These are phyloP conservation scores for Threskiornis aethiopicus DNA, from an alignment of 2,797 vertebrate species.

Conservation along the genomic window DNA sequence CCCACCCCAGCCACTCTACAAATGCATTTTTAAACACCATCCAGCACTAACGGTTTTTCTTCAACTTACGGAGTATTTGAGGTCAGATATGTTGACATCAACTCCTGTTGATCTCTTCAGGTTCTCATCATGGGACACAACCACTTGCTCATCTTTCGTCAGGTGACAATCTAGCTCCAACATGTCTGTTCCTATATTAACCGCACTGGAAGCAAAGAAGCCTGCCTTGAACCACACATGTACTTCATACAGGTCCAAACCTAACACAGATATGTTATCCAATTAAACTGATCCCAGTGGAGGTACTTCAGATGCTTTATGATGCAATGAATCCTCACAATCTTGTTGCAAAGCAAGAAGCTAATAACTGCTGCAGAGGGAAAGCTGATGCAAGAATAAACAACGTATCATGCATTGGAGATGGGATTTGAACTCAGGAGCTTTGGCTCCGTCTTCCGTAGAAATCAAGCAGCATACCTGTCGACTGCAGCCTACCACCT, in stretches of 20 bases:
- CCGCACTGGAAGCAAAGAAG: conserved; percentile 81
- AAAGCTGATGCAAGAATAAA: neutral
- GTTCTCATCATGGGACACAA: conserved; percentile 92
- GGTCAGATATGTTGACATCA: conserved; percentile 83
- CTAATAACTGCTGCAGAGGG: neutral
- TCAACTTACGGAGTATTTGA: conserved; percentile 87
- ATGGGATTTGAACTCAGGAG: neutral
- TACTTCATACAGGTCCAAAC: neutral
- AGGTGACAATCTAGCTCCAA: conserved; percentile 96
- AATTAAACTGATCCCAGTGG: neutral
- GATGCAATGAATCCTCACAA: neutral
- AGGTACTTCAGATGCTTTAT: neutral
- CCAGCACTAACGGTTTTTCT: neutral
- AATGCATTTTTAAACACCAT: neutral
- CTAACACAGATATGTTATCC: neutral
- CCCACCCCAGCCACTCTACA: neutral
- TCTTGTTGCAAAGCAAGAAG: neutral
- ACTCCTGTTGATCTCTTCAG: conserved; percentile 88
- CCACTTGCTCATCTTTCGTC: conserved; percentile 93
- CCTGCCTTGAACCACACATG: neutral
- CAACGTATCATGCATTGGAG: neutral
- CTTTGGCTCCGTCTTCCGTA: rapidly evolving
- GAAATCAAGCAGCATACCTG: neutral
- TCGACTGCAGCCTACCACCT: neutral
- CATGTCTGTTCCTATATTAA: conserved; percentile 94